Evolutionary conservation across 2,113 vertebrate genomes (phyloP).

Genomic region (Vireo altiloquus): DNA sequence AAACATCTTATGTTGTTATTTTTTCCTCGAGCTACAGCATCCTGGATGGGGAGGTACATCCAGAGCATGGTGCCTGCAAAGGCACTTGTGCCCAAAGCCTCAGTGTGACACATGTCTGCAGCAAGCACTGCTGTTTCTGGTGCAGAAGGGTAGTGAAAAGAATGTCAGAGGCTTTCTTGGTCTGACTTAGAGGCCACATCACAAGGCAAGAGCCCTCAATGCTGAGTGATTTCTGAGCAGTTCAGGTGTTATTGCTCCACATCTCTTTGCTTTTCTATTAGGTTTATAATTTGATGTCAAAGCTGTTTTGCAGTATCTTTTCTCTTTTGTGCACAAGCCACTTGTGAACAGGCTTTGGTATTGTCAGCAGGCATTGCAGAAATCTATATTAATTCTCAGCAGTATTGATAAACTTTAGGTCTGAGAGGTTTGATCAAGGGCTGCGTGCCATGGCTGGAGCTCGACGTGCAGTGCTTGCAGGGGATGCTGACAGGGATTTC

Average conservation of each 20-base stretch:
- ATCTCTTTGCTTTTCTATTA: background rate
- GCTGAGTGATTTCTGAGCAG: background rate
- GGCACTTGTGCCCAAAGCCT: background rate
- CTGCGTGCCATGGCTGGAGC: background rate
- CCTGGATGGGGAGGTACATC: background rate
- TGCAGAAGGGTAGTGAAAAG: background rate
- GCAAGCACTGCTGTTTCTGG: background rate
- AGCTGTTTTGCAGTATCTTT: background rate
- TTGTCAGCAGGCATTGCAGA: background rate
- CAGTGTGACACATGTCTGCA: rapidly evolving
- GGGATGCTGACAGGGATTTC: background rate
- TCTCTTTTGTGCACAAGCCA: background rate
- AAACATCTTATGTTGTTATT: background rate
- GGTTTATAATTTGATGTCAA: background rate
- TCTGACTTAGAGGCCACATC: background rate
- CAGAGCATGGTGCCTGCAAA: background rate
- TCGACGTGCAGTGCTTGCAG: background rate
- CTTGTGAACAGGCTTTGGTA: background rate
- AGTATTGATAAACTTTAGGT: background rate
- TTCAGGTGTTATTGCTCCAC: background rate
- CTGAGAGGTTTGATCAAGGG: background rate
- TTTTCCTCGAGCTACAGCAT: rapidly evolving
- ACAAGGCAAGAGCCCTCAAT: background rate
- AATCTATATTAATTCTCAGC: slow-evolving; percentile 5
- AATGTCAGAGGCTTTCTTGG: background rate